Percentiles rank a stretch among this genome's conserved stretches.
Conservation (phyloP, 2,888 invertebrate species). For the Drosophila tanythrix region DNA sequence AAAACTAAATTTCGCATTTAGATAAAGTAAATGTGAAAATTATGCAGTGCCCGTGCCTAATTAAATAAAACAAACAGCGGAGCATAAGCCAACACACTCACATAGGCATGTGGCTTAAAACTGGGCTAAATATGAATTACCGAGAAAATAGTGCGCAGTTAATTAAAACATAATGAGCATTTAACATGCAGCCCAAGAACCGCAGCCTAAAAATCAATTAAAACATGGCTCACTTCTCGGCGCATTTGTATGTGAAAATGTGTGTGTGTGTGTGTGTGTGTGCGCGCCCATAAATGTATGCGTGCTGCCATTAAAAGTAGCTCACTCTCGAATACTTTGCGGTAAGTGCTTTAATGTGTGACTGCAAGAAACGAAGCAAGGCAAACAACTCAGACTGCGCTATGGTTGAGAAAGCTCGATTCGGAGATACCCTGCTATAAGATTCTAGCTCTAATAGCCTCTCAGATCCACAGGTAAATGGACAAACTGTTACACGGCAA, state of each 20-base stretch:
- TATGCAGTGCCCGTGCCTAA: slow-evolving; percentile 64
- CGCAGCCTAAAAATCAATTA: slow-evolving; percentile 63
- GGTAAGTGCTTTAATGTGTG: slow-evolving; percentile 62
- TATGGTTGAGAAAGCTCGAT: neutral
- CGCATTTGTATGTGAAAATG: slow-evolving; percentile 7
- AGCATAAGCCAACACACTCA: slow-evolving; percentile 28
- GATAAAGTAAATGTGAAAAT: slow-evolving; percentile 76
- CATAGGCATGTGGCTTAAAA: slow-evolving; percentile 26
- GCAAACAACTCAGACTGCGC: neutral
- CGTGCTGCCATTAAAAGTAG: slow-evolving; percentile 20
- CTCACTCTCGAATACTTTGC: slow-evolving; percentile 32
- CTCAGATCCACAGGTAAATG: neutral
- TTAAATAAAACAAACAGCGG: slow-evolving; percentile 65
- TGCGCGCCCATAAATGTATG: slow-evolving; percentile 9
- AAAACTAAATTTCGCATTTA: slow-evolving; percentile 77
- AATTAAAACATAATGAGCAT: slow-evolving; percentile 77
- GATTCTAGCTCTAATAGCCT: neutral
- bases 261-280: slow-evolving; percentile 6
- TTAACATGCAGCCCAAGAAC: slow-evolving; percentile 60
- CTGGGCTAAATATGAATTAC: slow-evolving; percentile 73
- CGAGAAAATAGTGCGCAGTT: slow-evolving; percentile 72
- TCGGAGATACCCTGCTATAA: neutral
- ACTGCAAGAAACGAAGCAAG: slow-evolving; percentile 8
- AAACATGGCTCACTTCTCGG: slow-evolving; percentile 49
- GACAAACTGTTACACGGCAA: neutral